These are phyloP conservation scores for Sapayoa aenigma DNA, from an alignment of 2,113 vertebrate species.

Conservation along the genomic window DNA sequence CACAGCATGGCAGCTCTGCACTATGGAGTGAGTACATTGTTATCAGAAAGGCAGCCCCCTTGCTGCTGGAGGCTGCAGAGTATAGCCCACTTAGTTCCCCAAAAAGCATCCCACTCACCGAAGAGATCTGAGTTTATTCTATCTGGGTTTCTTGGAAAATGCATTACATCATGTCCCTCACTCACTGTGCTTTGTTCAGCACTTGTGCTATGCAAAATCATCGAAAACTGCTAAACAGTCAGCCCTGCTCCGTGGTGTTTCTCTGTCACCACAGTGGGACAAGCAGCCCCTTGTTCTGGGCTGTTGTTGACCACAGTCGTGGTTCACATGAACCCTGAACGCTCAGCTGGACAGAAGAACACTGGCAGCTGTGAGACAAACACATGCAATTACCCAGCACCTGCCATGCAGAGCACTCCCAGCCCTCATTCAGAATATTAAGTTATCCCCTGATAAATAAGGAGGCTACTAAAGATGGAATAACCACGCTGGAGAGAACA, in stretches of 20 bases:
- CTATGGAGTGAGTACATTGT: neutral
- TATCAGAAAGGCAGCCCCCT: neutral
- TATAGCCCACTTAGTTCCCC: neutral
- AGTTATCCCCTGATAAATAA: neutral
- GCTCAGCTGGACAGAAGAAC: conserved; percentile 40
- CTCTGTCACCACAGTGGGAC: neutral
- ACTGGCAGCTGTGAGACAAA: conserved; percentile 52
- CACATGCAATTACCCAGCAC: conserved; percentile 30
- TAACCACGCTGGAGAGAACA: neutral
- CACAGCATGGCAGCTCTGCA: neutral
- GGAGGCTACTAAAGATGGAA: neutral
- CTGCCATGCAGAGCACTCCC: neutral
- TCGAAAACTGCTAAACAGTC: neutral
- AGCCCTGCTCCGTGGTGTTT: neutral
- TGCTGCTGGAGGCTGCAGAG: neutral
- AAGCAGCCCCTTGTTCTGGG: conserved; percentile 51
- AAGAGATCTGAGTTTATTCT: neutral
- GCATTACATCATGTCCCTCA: neutral
- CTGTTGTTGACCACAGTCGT: neutral
- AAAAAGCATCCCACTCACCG: neutral
- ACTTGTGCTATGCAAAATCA: neutral
- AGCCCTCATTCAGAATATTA: neutral
- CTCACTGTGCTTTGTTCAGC: conserved; percentile 40
- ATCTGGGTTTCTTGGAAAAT: neutral
- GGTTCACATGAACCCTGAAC: conserved; percentile 20